Base-by-base conservation (phyloP, 2,797 vertebrate species). In the Cynodonichthys magdalenae region DNA sequence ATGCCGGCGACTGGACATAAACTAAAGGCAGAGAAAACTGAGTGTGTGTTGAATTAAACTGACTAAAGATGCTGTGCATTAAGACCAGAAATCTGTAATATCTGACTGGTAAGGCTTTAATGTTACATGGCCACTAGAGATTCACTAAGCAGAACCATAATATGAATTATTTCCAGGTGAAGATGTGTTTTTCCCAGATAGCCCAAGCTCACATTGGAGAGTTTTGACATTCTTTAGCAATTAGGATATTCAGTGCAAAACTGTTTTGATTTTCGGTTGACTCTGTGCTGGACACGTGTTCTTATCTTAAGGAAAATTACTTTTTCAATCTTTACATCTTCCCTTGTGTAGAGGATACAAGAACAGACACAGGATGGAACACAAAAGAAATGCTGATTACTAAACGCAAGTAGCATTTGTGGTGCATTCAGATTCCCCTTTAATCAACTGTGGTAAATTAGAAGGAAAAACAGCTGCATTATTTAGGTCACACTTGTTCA, bases 1-100 rank as follows among this genome's bases (percentile, higher is more conserved):
- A 79, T 69, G 77, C 71, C 56, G 71, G 71, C 58, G 17, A 41
- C 63, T 80, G 84, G 83, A 83, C 65, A 60, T 77, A 88, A 48
- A 46, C 10, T 19, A 79, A 83, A 65, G 71, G 51, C 52, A 59
- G 64, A 66, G 45, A 77, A 48, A 57, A 80, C 76, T 61, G 64
- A 78, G 61, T 42, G 47, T 34, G 63, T 73, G 64, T 72, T 36
- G 69, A 77, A 36, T 64, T 63, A 81, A 65, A 70, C 28, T 6
- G 63, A 59, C 64, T 66, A 17, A 60, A 45, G 75, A 63, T 63
- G 59, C 55, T 11, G 55, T 69, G 78, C 71, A 81, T 82, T 78
- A 71, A 75, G 31, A 53, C 24, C 59, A 71, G 47, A 48, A 48
- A 57, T 69, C 57, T 39, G 24, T 27, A 24, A 71, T 66, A 66